phyloP scores from a whole-genome alignment of 2,113 vertebrate genomes.

The Zootoca vivipara region DNA sequence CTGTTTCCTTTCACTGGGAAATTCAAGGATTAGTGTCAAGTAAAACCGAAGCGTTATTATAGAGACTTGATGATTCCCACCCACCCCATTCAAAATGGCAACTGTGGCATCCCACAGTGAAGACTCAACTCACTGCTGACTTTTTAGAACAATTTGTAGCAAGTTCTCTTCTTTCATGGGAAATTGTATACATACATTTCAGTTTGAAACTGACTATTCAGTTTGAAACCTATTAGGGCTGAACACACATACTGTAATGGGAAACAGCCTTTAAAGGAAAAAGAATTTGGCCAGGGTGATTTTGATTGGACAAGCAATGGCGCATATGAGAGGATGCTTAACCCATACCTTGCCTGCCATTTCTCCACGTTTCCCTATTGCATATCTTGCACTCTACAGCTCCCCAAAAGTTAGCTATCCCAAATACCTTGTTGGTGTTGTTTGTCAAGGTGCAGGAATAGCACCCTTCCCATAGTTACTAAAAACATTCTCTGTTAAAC shows the following conservation, averaged over 20 bases:
- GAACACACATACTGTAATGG: not conserved
- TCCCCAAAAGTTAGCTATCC: not conserved
- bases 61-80: not conserved
- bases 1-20: slow-evolving; percentile 57
- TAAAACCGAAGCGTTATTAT: slow-evolving; percentile 45
- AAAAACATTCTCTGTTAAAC: not conserved
- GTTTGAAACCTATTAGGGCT: not conserved
- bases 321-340: not conserved
- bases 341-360: not conserved
- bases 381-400: not conserved
- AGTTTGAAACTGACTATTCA: not conserved
- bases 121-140: not conserved
- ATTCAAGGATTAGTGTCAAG: slow-evolving; percentile 54
- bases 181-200: slow-evolving; percentile 46
- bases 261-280: not conserved
- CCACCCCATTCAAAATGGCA: not conserved
- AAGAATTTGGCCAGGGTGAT: not conserved
- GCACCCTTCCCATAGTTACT: not conserved
- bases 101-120: not conserved
- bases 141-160: not conserved
- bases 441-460: not conserved
- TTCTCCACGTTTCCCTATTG: not conserved
- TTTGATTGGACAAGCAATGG: not conserved
- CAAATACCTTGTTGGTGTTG: not conserved
- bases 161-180: slow-evolving; percentile 17